A percentile compares a stretch with the other conserved stretches of the same genome.
phyloP scores from a whole-genome alignment of 2,113 vertebrate species.

The Pterocles gutturalis region DNA sequence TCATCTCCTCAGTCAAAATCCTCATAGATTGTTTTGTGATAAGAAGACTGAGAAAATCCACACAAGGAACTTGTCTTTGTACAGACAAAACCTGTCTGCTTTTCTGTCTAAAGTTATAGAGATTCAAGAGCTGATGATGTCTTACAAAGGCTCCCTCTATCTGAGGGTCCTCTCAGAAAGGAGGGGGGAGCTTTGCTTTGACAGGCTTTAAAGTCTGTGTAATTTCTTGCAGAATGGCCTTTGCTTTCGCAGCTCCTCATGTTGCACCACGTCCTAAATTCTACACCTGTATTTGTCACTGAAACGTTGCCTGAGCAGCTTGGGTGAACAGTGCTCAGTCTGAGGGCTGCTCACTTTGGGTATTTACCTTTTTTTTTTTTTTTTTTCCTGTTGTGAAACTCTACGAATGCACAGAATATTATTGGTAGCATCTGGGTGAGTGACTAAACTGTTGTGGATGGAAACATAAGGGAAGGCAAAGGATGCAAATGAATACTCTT shows the following conservation, averaged over 20 bases:
- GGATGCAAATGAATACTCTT: background rate
- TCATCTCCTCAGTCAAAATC: slow-evolving; percentile 1
- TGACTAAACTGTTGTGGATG: background rate
- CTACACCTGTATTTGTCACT: background rate
- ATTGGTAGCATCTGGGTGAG: background rate
- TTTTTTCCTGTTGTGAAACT: background rate
- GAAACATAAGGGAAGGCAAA: background rate
- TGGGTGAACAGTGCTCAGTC: background rate
- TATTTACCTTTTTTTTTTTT: background rate
- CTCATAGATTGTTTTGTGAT: slow-evolving; percentile 36
- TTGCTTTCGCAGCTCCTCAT: slow-evolving; percentile 61
- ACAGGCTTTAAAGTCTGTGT: slow-evolving; percentile 16
- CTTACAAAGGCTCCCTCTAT: slow-evolving; percentile 56
- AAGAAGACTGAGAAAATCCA: slow-evolving; percentile 48
- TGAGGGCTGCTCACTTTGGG: background rate
- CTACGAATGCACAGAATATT: background rate
- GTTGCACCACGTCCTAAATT: slow-evolving; percentile 53
- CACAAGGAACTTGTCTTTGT: slow-evolving; percentile 47
- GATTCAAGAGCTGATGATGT: slow-evolving; percentile 38
- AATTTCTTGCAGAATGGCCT: slow-evolving; percentile 28
- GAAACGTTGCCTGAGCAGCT: background rate
- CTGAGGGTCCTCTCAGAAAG: background rate
- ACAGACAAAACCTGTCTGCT: slow-evolving; percentile 9
- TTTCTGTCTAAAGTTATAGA: slow-evolving; percentile 27
- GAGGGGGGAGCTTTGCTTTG: slow-evolving; percentile 8